Percentiles rank a stretch among this genome's conserved stretches.
These are phyloP conservation scores for Microcebus murinus DNA, from an alignment of 2,113 vertebrate species.

Conservation along the genomic window DNA sequence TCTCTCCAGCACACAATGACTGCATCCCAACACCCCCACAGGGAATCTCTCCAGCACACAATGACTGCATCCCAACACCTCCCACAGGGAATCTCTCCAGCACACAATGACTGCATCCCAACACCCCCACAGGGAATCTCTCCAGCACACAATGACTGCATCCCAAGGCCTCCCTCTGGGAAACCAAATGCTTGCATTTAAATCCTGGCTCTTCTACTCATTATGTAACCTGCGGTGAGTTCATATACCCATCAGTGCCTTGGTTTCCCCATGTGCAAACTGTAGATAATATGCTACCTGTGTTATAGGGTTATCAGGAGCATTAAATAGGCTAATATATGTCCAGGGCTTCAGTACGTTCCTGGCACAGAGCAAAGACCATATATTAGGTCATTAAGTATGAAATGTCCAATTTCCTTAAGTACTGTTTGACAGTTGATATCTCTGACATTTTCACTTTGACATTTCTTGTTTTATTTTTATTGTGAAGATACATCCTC, in stretches of 20 bases:
- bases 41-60: too few relatives aligned
- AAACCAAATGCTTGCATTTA: fast-evolving
- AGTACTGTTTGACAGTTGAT: too few relatives aligned
- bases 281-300: fast-evolving
- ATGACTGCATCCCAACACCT: too few relatives aligned
- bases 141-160: too few relatives aligned
- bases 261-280: neutral
- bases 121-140: fast-evolving
- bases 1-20: neutral
- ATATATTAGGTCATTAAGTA: too few relatives aligned
- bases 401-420: too few relatives aligned
- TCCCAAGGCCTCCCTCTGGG: neutral
- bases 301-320: fast-evolving
- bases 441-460: too few relatives aligned
- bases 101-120: neutral
- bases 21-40: too few relatives aligned
- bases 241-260: neutral
- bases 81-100: too few relatives aligned
- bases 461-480: too few relatives aligned
- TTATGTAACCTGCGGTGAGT: neutral
- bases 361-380: neutral
- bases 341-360: neutral
- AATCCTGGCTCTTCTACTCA: neutral
- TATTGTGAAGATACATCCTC: too few relatives aligned
- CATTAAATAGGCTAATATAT: neutral